Evolutionary conservation across 2,888 invertebrate species (phyloP).

Genomic region (Melieria omissa): DNA sequence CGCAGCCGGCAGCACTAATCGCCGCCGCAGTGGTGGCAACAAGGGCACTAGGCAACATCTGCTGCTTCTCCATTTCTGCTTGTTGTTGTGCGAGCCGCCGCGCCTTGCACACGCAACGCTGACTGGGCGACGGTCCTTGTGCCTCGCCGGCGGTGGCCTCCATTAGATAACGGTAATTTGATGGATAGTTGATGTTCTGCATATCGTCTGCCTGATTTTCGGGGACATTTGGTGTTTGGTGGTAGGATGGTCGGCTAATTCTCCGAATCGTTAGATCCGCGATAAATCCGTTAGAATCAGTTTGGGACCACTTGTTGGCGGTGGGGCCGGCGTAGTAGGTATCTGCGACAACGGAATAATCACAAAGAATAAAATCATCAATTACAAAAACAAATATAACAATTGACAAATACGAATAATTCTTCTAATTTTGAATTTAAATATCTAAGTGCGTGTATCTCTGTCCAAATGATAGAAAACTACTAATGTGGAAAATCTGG

Average conservation of each 20-base stretch:
- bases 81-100: constrained; percentile 8
- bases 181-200: constrained; percentile 32
- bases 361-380: constrained; percentile 36
- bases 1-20: constrained; percentile 33
- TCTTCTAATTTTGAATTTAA: constrained; percentile 28
- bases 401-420: constrained; percentile 25
- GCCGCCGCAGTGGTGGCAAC: neutral
- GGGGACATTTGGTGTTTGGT: neutral
- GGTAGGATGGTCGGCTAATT: neutral
- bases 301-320: constrained; percentile 45
- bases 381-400: constrained; percentile 38
- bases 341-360: neutral
- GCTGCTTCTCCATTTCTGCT: constrained; percentile 31
- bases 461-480: constrained; percentile 19
- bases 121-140: neutral
- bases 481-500: constrained; percentile 3
- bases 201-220: neutral
- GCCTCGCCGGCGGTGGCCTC: constrained; percentile 20
- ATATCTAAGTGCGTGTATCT: neutral
- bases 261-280: constrained; percentile 48
- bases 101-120: neutral
- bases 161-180: constrained; percentile 18
- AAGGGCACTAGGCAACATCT: neutral
- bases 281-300: constrained; percentile 53
- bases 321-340: constrained; percentile 7